Conservation (phyloP, 2,888 invertebrate genomes). For the Euclidia mi region DNA sequence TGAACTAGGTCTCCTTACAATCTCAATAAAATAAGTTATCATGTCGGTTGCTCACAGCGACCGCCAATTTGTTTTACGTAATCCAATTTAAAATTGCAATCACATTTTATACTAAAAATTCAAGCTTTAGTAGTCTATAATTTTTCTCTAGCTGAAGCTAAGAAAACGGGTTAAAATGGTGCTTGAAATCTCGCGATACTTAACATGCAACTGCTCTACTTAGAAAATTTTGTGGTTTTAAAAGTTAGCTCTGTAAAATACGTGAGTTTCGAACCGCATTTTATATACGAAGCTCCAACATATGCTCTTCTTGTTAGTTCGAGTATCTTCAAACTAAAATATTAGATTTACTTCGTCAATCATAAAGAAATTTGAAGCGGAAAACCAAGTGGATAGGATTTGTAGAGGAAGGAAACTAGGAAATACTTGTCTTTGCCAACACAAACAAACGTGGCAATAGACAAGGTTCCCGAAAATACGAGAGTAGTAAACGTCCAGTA, state of each 20-base stretch:
- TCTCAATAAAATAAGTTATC: slow-evolving; percentile 57
- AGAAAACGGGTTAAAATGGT: slow-evolving; percentile 43
- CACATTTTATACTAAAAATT: slow-evolving; percentile 18
- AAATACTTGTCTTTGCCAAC: slow-evolving; percentile 33
- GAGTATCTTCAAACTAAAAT: slow-evolving; percentile 4
- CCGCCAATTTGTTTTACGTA: slow-evolving; percentile 6
- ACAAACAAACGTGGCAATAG: slow-evolving; percentile 41
- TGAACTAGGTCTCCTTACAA: slow-evolving; percentile 57
- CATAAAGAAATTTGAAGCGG: slow-evolving; percentile 35
- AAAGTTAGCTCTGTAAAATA: slow-evolving; percentile 9
- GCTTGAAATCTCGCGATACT: slow-evolving; percentile 26
- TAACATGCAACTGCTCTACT: slow-evolving; percentile 22
- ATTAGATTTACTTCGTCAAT: slow-evolving; percentile 30
- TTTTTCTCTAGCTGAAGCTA: slow-evolving; percentile 20
- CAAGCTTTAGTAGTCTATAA: slow-evolving; percentile 19
- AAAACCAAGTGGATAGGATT: slow-evolving; percentile 35
- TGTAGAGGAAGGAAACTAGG: slow-evolving; percentile 38
- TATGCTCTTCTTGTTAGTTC: too few relatives aligned
- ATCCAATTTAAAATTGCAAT: slow-evolving; percentile 5
- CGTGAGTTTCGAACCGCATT: background rate
- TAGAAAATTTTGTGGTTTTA: slow-evolving; percentile 12
- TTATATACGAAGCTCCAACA: background rate
- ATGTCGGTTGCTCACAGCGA: slow-evolving; percentile 51
- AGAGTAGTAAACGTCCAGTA: slow-evolving; percentile 6
- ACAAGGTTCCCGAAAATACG: slow-evolving; percentile 29